phyloP scores from a whole-genome alignment of 2,113 vertebrate species.

The Trogon melanurus region DNA sequence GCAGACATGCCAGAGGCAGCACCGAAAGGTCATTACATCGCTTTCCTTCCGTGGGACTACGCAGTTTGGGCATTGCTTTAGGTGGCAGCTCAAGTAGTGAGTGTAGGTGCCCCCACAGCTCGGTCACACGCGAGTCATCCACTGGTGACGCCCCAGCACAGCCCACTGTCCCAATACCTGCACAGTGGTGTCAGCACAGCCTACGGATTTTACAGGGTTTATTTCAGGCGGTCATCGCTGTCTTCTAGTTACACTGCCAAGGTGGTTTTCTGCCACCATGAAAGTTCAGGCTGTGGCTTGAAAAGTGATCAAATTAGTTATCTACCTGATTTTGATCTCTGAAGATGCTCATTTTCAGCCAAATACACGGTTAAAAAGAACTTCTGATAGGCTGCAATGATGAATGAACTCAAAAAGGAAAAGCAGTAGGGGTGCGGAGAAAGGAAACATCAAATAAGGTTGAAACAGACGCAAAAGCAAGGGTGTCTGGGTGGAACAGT shows the following conservation, averaged over 20 bases:
- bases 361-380: not conserved
- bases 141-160: not conserved
- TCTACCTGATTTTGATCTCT: not conserved
- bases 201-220: fast-evolving
- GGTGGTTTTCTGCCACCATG: not conserved
- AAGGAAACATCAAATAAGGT: not conserved
- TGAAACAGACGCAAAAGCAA: not conserved
- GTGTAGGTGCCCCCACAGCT: not conserved
- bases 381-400: not conserved
- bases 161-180: not conserved
- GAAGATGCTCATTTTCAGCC: not conserved
- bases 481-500: not conserved
- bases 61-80: not conserved
- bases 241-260: not conserved
- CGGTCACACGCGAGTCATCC: not conserved
- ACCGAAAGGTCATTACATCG: not conserved
- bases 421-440: not conserved
- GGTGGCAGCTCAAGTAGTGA: not conserved
- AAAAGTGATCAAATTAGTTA: not conserved
- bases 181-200: not conserved
- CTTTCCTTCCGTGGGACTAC: not conserved
- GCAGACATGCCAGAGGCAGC: not conserved
- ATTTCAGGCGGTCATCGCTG: not conserved
- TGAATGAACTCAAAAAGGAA: not conserved
- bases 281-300: not conserved